Conservation (phyloP, 2,797 vertebrate species). For the Neomorphus geoffroyi region DNA sequence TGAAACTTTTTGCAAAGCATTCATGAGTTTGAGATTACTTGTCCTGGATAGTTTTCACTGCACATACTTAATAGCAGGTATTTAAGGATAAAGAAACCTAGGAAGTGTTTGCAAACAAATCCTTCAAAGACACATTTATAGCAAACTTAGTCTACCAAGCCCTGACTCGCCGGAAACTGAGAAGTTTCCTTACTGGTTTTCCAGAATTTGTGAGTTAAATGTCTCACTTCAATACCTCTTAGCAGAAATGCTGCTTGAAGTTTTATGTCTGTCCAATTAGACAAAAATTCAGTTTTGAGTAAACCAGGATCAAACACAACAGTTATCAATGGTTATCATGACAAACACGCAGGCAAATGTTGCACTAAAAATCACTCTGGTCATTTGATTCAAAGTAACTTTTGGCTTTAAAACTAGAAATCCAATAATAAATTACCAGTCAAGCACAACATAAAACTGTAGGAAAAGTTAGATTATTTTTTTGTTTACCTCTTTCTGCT, state of each 20-base stretch:
- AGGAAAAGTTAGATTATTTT: not conserved
- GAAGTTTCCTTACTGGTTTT: not conserved
- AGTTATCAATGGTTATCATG: not conserved
- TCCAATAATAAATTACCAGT: not conserved
- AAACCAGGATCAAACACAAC: not conserved
- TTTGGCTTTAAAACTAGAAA: not conserved
- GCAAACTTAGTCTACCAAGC: not conserved
- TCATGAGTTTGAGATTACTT: not conserved
- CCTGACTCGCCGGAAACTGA: not conserved
- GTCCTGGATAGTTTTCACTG: not conserved
- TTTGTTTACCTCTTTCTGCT: slow-evolving; percentile 73
- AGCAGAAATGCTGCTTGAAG: not conserved
- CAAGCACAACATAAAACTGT: not conserved
- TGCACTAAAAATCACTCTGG: not conserved
- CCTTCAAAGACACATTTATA: not conserved
- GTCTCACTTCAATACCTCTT: not conserved
- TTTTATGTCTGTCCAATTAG: not conserved
- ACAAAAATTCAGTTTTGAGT: not conserved
- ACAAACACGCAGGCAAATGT: not conserved
- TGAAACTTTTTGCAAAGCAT: not conserved
- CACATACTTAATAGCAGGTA: not conserved
- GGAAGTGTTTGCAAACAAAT: not conserved
- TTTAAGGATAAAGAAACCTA: not conserved
- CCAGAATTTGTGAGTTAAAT: not conserved
- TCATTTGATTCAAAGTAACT: not conserved